Conservation (phyloP, 2,113 vertebrate species). For the Vireo altiloquus region DNA sequence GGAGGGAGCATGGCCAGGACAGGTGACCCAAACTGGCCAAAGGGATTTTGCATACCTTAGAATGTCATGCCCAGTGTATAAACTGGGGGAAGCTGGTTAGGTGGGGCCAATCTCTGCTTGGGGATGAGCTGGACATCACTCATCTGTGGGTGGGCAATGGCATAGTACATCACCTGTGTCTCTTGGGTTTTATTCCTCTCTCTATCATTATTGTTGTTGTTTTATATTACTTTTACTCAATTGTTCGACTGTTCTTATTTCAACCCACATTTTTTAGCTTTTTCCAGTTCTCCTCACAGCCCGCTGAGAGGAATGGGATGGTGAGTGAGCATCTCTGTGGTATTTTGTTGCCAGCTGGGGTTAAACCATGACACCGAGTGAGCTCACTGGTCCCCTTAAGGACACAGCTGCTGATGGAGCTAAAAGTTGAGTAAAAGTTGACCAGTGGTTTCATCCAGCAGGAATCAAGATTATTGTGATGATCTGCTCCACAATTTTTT, state of each 20-base stretch:
- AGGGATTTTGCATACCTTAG: rapidly evolving
- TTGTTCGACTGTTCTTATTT: background rate
- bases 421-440: background rate
- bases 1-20: background rate
- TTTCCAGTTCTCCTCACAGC: background rate
- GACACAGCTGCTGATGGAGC: background rate
- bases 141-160: rapidly evolving
- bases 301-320: background rate
- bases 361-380: rapidly evolving
- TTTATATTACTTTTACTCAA: background rate
- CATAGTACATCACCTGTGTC: background rate
- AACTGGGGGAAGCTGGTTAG: background rate
- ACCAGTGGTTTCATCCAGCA: background rate
- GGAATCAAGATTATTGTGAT: background rate
- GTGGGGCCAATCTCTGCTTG: rapidly evolving
- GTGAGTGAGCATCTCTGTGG: background rate
- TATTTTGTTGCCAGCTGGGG: background rate
- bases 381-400: background rate
- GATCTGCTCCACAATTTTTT: background rate
- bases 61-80: background rate
- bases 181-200: background rate
- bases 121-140: background rate
- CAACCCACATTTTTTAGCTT: background rate
- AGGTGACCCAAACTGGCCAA: background rate
- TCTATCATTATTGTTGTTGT: background rate